Evolutionary conservation across 2,113 vertebrate species (phyloP).

Genomic region (Anhinga anhinga): DNA sequence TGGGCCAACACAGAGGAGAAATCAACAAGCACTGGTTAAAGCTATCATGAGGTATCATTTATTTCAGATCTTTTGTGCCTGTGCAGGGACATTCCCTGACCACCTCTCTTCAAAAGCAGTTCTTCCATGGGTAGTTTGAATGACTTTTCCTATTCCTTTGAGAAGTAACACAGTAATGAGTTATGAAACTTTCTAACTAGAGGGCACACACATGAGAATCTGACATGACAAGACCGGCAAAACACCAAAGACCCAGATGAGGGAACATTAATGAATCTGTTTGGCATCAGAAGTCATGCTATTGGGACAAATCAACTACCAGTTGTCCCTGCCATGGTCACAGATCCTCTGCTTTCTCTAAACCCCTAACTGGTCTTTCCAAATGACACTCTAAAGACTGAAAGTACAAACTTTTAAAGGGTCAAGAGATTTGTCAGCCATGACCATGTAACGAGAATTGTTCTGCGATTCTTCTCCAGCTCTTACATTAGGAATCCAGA

Average conservation of each 20-base stretch:
- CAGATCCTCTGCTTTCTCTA: neutral
- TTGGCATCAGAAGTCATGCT: neutral
- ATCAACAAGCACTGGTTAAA: neutral
- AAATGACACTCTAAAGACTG: neutral
- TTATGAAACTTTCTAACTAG: neutral
- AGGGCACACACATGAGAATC: neutral
- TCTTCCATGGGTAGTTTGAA: neutral
- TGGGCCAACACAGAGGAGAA: neutral
- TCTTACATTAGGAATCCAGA: neutral
- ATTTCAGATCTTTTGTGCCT: neutral
- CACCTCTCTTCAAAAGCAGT: neutral
- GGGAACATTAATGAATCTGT: neutral
- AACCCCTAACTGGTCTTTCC: neutral
- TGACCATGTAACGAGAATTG: neutral
- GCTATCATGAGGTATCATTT: neutral
- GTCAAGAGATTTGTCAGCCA: neutral
- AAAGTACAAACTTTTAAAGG: neutral
- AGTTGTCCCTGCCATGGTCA: neutral
- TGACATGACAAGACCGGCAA: neutral
- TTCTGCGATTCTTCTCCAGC: neutral
- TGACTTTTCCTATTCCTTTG: neutral
- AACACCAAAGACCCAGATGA: neutral
- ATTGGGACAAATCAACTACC: neutral
- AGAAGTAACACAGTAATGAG: neutral
- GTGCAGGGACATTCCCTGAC: neutral